These are phyloP conservation scores for Eonycteris spelaea DNA, from an alignment of 2,113 vertebrate species.

Conservation along the genomic window DNA sequence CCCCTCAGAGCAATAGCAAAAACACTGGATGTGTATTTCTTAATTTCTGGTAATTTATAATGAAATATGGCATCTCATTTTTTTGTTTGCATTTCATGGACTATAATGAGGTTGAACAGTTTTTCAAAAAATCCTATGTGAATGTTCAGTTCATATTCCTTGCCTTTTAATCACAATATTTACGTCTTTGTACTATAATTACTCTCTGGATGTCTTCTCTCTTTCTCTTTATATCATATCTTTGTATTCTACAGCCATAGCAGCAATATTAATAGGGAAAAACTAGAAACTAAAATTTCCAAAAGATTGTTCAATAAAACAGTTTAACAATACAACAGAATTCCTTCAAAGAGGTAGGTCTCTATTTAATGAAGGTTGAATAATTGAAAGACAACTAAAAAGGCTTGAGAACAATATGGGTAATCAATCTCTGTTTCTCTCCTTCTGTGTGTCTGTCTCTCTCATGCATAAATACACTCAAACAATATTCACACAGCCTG, in stretches of 20 bases:
- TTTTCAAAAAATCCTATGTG: not conserved
- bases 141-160: not conserved
- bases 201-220: not conserved
- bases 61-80: not conserved
- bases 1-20: not conserved
- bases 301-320: not conserved
- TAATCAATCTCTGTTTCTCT: not conserved
- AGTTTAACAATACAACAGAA: not conserved
- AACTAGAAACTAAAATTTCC: not conserved
- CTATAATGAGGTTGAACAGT: not conserved
- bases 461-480: not conserved
- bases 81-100: not conserved
- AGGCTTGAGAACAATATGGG: not conserved
- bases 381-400: not conserved
- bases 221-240: not conserved
- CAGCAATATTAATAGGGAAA: not conserved
- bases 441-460: not conserved
- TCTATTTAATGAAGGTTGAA: not conserved
- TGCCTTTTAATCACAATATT: not conserved
- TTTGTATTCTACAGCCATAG: not conserved
- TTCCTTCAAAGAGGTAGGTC: not conserved
- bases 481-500: not conserved
- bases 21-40: not conserved
- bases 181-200: not conserved
- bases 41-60: not conserved